phyloP scores from a whole-genome alignment of 2,888 invertebrate genomes.

The Acanthosepion esculentum region DNA sequence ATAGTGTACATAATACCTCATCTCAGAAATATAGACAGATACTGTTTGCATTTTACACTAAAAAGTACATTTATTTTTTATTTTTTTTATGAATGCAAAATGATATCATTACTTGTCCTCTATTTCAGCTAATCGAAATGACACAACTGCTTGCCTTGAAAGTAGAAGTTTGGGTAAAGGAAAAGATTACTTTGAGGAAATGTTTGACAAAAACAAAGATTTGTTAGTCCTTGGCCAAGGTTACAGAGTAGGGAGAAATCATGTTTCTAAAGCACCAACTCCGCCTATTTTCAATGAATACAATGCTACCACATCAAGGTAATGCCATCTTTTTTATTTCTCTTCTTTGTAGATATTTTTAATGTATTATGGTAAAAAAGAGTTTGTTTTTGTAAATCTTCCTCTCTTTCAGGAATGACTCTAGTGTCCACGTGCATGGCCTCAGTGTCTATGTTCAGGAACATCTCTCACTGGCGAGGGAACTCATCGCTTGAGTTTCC shows the following conservation, averaged over 20 bases:
- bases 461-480: too few relatives aligned
- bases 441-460: too few relatives aligned
- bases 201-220: slow-evolving; percentile 68
- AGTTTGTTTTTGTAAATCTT: not conserved
- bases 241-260: slow-evolving; percentile 54
- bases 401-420: too few relatives aligned
- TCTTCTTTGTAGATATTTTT: not conserved
- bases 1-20: too few relatives aligned
- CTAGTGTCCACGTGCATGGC: too few relatives aligned
- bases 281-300: slow-evolving; percentile 66
- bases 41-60: too few relatives aligned
- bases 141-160: slow-evolving; percentile 42
- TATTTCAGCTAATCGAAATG: not conserved
- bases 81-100: not conserved
- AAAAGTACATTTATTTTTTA: too few relatives aligned
- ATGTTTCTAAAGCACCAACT: slow-evolving; percentile 54
- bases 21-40: too few relatives aligned
- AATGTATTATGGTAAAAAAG: not conserved
- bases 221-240: slow-evolving; percentile 54
- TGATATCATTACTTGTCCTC: not conserved
- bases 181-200: slow-evolving; percentile 71
- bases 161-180: slow-evolving; percentile 64
- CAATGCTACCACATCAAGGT: slow-evolving; percentile 61
- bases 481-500: too few relatives aligned
- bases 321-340: not conserved